A percentile compares a stretch with the other conserved stretches of the same genome.
phyloP scores from a whole-genome alignment of 1,140 invertebrate species.

The Sinella curviseta region DNA sequence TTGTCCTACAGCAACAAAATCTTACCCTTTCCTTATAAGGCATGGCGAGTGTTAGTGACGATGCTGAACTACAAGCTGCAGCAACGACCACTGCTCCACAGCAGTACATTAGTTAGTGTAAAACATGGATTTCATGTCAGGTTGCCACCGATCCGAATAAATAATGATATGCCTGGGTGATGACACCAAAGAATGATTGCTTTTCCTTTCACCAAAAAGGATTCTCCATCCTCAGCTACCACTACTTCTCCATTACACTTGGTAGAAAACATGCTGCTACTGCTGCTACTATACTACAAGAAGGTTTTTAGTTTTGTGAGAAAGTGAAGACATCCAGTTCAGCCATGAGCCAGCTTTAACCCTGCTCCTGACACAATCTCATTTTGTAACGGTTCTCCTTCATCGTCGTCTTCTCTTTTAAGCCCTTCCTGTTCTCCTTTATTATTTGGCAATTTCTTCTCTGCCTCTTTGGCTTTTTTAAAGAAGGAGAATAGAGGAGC shows the following conservation, averaged over 20 bases:
- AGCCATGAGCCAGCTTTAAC: neutral
- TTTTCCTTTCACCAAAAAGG: conserved; percentile 1
- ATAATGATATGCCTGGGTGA: conserved; percentile 26
- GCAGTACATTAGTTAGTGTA: neutral
- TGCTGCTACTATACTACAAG: too few relatives aligned
- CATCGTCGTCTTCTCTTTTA: neutral
- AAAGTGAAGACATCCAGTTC: neutral
- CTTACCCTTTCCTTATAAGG: too few relatives aligned
- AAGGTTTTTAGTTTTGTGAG: too few relatives aligned
- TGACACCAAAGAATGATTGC: conserved; percentile 24
- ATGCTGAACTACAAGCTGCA: too few relatives aligned
- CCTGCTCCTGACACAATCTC: conserved; percentile 3
- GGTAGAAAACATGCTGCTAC: neutral
- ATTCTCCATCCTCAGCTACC: neutral
- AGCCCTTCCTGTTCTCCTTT: neutral
- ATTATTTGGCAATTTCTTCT: neutral
- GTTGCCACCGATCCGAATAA: conserved; percentile 21
- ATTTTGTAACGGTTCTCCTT: neutral
- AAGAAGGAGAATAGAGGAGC: neutral
- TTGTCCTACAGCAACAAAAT: too few relatives aligned
- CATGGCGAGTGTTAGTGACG: too few relatives aligned
- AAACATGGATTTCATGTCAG: conserved; percentile 20
- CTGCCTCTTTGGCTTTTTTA: neutral
- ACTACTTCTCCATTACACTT: neutral
- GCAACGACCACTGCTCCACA: too few relatives aligned